Evolutionary conservation across 2,888 invertebrate genomes (phyloP).

Genomic region (Anorthoa munda): DNA sequence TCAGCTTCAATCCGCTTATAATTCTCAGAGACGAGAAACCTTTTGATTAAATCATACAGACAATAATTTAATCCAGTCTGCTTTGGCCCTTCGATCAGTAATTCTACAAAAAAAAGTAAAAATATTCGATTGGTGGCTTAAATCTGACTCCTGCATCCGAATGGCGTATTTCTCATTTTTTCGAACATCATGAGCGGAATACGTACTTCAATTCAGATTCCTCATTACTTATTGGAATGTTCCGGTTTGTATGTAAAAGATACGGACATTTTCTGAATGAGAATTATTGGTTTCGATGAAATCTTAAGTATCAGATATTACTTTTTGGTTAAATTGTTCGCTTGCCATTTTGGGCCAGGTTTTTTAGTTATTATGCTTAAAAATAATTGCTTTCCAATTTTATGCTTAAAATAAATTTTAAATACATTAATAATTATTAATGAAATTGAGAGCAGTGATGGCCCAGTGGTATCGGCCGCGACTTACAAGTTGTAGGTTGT

Average conservation of each 20-base stretch:
- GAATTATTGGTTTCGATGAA: not conserved
- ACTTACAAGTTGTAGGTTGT: no score
- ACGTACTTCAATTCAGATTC: conserved; percentile 22
- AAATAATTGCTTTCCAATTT: no score
- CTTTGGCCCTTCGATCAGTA: conserved; percentile 13
- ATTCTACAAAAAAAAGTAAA: conserved; percentile 41
- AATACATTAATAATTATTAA: no score
- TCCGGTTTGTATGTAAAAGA: conserved; percentile 25
- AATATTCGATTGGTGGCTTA: conserved; percentile 13
- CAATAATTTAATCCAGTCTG: conserved; percentile 17
- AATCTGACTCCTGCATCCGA: conserved; percentile 36
- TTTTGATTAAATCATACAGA: conserved; percentile 25
- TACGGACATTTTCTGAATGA: conserved; percentile 14
- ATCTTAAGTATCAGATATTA: conserved; percentile 1
- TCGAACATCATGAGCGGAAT: conserved; percentile 30
- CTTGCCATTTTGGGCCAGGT: not conserved
- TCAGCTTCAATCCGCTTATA: not conserved
- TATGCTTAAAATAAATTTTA: no score
- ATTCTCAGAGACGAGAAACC: not conserved
- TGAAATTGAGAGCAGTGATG: no score
- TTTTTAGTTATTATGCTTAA: not conserved
- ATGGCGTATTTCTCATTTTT: conserved; percentile 33
- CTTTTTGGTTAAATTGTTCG: not conserved
- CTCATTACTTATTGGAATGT: conserved; percentile 39
- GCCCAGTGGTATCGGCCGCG: no score